phyloP scores from a whole-genome alignment of 64 coral and sea anemone genomes.

The Acropora yongei region DNA sequence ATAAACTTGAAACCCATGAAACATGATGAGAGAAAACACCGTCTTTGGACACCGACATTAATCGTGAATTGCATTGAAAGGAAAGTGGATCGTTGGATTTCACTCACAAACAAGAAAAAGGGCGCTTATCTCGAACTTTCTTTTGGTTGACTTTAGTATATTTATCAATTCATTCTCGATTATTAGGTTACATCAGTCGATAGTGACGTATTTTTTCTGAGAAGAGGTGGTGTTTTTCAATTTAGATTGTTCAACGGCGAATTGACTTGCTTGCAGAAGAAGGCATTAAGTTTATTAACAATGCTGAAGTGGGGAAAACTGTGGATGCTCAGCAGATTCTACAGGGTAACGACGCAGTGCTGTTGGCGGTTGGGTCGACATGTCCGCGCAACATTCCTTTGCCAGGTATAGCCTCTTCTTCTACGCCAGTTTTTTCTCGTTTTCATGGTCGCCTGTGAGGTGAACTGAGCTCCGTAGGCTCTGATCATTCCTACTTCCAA shows the following conservation, averaged over 20 bases:
- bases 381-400: conserved; percentile 89
- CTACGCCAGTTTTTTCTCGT: not conserved
- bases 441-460: too few species aligned
- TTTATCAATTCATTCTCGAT: too few species aligned
- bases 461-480: too few species aligned
- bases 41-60: too few species aligned
- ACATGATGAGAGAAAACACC: too few species aligned
- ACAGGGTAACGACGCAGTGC: conserved; percentile 78
- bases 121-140: too few species aligned
- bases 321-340: conserved; percentile 70
- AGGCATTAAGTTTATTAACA: conserved; percentile 88
- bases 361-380: conserved; percentile 89
- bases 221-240: not conserved
- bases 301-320: conserved; percentile 81
- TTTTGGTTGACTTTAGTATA: too few species aligned
- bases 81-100: too few species aligned
- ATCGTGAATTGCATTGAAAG: too few species aligned
- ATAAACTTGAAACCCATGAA: too few species aligned
- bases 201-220: not conserved
- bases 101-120: too few species aligned
- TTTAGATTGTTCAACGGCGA: conserved; percentile 81
- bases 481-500: too few species aligned
- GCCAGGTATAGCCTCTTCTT: conserved; percentile 52
- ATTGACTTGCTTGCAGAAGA: conserved; percentile 77
- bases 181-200: not conserved